Evolutionary conservation across 2,113 vertebrate species (phyloP), one percentile per base, ranked within the genome.

Genomic region (Labeo rohita): DNA sequence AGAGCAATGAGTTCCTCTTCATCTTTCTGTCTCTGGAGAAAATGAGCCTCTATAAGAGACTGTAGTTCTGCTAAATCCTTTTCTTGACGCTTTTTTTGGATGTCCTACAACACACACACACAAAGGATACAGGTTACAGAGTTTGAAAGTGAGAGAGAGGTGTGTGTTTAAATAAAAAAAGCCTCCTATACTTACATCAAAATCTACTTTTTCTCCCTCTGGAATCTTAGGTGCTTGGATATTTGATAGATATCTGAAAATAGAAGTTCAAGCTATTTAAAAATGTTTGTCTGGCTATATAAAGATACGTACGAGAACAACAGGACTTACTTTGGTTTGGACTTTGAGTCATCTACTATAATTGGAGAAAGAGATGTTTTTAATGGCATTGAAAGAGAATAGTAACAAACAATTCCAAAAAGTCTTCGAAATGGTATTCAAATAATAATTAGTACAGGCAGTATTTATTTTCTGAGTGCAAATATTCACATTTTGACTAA

Each of bases 11-110:
- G 95, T 63, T 98, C 97, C 87, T 98, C 96, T 36, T 98, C 97
- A 47, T 98, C 97, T 63, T 96, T 97, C 91, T 98, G 97, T 86
- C 97, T 95, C 93, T 98, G 96, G 90, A 97, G 91, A 43, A 98
- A 98, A 78, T 98, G 97, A 82, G 96, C 96, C 1, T 97, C 97
- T 1, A 98, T 98, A 86, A 98, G 95, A 8, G 96, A 96, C 93
- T 98, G 96, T 87, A 98, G 92, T 92, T 98, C 97, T 75, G 96
- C 83, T 63, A 97, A 93, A 84, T 98, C 97, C 75, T 98, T 98
- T 90, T 98, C 97, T 93, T 96, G 96, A 39, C 97, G 96, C 92
- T 98, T 98, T 77, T 97, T 94, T 92, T 96, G 95, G 86, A 98
- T 97, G 92, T 98, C 97, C 97, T 98, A 4, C 15, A 65, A 61